phyloP scores from a whole-genome alignment of 2,888 invertebrate genomes.

The Trichopoda pennipes region DNA sequence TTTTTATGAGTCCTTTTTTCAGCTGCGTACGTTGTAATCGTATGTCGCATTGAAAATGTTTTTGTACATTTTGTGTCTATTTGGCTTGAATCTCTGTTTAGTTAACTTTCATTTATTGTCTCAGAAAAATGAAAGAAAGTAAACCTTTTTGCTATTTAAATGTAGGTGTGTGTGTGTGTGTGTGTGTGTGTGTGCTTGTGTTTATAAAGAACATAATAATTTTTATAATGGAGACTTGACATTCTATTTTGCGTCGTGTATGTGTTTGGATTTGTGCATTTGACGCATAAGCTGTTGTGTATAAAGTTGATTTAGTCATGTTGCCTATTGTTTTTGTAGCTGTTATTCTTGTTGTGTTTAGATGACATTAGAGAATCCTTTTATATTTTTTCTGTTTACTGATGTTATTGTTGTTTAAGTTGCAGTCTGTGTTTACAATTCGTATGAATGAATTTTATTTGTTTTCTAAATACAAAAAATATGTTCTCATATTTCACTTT shows the following conservation, averaged over 20 bases:
- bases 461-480: not conserved
- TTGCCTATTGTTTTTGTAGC: not conserved
- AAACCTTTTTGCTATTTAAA: conserved; percentile 2
- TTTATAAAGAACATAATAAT: conserved; percentile 1
- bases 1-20: conserved; percentile 18
- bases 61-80: conserved; percentile 5
- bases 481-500: conserved; percentile 39
- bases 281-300: not conserved
- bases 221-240: not conserved
- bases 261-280: not conserved
- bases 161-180: not conserved
- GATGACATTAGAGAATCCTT: not conserved
- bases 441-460: conserved; percentile 25
- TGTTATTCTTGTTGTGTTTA: not conserved
- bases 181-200: too few relatives aligned
- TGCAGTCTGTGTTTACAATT: not conserved
- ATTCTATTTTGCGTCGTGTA: not conserved
- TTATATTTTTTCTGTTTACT: conserved; percentile 8
- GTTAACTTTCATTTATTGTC: conserved; percentile 35
- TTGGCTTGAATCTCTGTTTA: conserved; percentile 22
- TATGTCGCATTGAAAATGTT: conserved; percentile 9
- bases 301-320: not conserved
- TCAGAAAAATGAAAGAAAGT: not conserved
- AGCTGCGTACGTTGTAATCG: conserved; percentile 5
- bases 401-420: conserved; percentile 34